Evolutionary conservation across 2,888 invertebrate genomes (phyloP).

Genomic region (Lasioglossum villosulum): DNA sequence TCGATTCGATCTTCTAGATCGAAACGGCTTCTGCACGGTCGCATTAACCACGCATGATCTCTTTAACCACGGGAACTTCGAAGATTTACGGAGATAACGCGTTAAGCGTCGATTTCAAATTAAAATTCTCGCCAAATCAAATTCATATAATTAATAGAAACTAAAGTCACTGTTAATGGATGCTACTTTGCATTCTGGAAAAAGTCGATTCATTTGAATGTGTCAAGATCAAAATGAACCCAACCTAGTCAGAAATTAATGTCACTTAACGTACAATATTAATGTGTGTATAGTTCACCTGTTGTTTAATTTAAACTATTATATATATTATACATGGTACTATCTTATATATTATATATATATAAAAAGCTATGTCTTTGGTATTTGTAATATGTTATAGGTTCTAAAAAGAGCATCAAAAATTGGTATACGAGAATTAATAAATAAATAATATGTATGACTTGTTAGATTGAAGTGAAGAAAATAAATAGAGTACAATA

Average conservation of each 20-base stretch:
- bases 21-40: constrained; percentile 27
- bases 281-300: not conserved
- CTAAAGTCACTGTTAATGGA: not conserved
- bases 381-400: not conserved
- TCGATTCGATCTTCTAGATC: constrained; percentile 50
- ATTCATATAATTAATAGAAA: not conserved
- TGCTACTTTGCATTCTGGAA: too few species aligned
- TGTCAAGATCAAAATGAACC: not conserved
- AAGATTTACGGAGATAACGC: not conserved
- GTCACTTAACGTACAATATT: too few species aligned
- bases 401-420: not conserved
- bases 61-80: not conserved
- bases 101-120: not conserved
- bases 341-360: too few species aligned
- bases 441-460: not conserved
- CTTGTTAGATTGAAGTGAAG: too few species aligned
- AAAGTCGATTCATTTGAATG: not conserved
- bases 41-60: constrained; percentile 25
- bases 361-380: too few species aligned
- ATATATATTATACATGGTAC: too few species aligned
- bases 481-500: not conserved
- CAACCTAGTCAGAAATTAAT: not conserved
- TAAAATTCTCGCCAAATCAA: not conserved
- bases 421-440: not conserved
- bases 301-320: not conserved